Evolutionary conservation across 1,140 invertebrate genomes (phyloP).

Genomic region (Lordiphosa mommai): DNA sequence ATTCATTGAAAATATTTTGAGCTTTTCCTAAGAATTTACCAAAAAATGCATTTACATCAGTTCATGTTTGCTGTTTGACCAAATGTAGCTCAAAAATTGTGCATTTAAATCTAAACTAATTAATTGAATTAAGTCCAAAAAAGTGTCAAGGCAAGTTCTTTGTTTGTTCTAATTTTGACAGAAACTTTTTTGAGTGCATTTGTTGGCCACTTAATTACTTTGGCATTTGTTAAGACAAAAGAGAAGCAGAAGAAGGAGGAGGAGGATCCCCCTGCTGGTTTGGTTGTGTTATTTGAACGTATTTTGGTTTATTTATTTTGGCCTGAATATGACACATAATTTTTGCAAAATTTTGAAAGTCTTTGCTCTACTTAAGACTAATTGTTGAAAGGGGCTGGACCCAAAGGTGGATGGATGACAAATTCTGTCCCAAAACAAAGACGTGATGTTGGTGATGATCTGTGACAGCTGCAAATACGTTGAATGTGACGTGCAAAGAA

Average conservation of each 20-base stretch:
- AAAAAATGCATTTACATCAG: no score
- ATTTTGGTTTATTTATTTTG: constrained; percentile 38
- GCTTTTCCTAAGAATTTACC: no score
- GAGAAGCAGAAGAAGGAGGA: not conserved
- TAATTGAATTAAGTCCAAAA: constrained; percentile 41
- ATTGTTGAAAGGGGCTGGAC: constrained; percentile 34
- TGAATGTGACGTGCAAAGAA: constrained; percentile 11
- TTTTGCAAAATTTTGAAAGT: constrained; percentile 13
- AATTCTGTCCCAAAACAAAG: constrained; percentile 24
- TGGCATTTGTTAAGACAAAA: constrained; percentile 29
- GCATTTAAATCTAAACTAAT: constrained; percentile 42
- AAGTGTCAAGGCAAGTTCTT: constrained; percentile 32
- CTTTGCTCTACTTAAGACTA: constrained; percentile 47
- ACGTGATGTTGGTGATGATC: constrained; percentile 32
- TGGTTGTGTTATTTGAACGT: constrained; percentile 5
- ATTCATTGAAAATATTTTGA: no score
- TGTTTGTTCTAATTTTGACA: constrained; percentile 20
- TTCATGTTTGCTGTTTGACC: no score
- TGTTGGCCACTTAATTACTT: constrained; percentile 41
- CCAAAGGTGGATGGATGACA: constrained; percentile 43
- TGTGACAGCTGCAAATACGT: constrained; percentile 25
- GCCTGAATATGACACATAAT: constrained; percentile 42
- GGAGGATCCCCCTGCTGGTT: constrained; percentile 13
- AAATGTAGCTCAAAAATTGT: constrained; percentile 13
- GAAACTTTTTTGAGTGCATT: constrained; percentile 21